Percentiles rank a stretch among this genome's conserved stretches.
Evolutionary conservation across 2,888 invertebrate species (phyloP).

Genomic region (Drosophila aldrichi): DNA sequence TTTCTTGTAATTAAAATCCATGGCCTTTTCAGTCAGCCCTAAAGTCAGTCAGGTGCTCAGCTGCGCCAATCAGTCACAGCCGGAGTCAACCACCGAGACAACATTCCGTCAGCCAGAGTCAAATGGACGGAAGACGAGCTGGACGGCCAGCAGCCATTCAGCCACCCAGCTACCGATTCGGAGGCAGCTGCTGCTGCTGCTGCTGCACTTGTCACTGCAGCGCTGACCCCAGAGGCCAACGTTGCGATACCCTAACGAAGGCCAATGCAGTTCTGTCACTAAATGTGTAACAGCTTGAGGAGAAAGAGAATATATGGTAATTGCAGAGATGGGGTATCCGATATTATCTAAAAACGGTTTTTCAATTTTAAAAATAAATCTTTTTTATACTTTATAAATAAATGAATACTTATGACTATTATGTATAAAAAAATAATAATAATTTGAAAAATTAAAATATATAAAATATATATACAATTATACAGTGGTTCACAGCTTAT

Average conservation of each 20-base stretch:
- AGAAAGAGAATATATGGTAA: too few relatives aligned
- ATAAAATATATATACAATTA: too few relatives aligned
- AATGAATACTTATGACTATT: too few relatives aligned
- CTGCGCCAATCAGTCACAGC: constrained; percentile 80
- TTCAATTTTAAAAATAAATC: too few relatives aligned
- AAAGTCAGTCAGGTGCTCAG: constrained; percentile 78
- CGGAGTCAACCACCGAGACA: constrained; percentile 75
- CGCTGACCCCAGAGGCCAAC: constrained; percentile 51
- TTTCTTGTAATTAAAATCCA: constrained; percentile 82
- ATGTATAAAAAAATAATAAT: too few relatives aligned
- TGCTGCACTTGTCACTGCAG: constrained; percentile 73
- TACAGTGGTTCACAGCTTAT: too few relatives aligned
- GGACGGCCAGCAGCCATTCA: constrained; percentile 8
- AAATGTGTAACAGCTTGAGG: not conserved
- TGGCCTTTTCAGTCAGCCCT: constrained; percentile 71
- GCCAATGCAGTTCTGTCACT: not conserved
- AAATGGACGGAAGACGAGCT: constrained; percentile 10
- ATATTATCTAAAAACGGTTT: too few relatives aligned
- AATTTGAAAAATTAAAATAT: too few relatives aligned
- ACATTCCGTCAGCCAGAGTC: constrained; percentile 32
- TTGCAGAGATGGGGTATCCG: too few relatives aligned
- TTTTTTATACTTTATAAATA: too few relatives aligned
- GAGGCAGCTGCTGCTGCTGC: constrained; percentile 28
- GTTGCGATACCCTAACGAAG: constrained; percentile 11
- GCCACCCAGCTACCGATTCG: constrained; percentile 27